Conservation (phyloP, 2,113 vertebrate species). For the Geococcyx californianus region DNA sequence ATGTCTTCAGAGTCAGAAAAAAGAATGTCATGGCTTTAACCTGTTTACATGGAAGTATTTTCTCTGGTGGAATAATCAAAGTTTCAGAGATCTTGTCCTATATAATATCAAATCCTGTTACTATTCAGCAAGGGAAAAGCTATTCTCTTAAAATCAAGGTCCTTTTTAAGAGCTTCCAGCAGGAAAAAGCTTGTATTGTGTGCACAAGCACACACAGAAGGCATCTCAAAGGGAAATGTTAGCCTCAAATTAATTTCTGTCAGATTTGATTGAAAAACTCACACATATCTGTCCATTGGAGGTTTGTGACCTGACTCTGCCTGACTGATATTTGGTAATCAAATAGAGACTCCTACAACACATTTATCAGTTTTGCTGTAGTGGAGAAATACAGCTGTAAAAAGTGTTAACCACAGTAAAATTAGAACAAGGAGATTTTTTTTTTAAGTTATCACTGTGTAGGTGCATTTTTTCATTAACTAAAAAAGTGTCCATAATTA, state of each 20-base stretch:
- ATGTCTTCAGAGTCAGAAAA: conserved; percentile 27
- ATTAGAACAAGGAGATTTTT: neutral
- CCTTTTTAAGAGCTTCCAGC: conserved; percentile 35
- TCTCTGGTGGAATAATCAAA: conserved; percentile 44
- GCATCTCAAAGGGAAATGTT: conserved; percentile 62
- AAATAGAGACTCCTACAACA: conserved; percentile 50
- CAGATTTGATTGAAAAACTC: conserved; percentile 66
- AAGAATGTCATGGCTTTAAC: conserved; percentile 20
- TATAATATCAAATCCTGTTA: conserved; percentile 60
- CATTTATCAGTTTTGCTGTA: neutral
- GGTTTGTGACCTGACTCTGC: conserved; percentile 49
- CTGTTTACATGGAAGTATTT: conserved; percentile 48
- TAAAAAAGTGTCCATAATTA: neutral
- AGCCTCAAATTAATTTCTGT: conserved; percentile 71
- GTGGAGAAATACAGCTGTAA: conserved; percentile 27
- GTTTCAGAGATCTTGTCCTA: conserved; percentile 62
- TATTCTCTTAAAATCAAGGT: conserved; percentile 53
- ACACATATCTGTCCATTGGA: conserved; percentile 57
- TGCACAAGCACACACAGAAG: conserved; percentile 31
- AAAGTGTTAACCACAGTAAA: neutral
- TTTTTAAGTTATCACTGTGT: neutral
- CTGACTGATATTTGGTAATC: conserved; percentile 64
- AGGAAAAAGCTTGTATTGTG: conserved; percentile 34
- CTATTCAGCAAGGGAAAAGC: conserved; percentile 48
- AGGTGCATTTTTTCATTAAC: neutral